Evolutionary conservation across 2,113 vertebrate genomes (phyloP).

Genomic region (Centrocercus urophasianus): DNA sequence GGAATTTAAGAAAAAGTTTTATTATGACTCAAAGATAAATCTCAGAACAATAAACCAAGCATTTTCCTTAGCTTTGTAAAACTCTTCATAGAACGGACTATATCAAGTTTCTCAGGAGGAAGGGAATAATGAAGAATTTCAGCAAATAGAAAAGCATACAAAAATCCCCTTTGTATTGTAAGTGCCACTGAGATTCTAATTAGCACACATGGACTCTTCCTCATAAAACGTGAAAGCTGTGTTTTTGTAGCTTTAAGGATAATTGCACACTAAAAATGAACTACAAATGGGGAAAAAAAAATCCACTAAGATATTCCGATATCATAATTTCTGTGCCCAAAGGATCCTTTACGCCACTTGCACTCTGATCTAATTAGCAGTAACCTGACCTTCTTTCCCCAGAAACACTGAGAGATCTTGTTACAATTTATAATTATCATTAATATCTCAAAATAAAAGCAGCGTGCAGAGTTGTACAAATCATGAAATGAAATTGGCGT

Average conservation of each 20-base stretch:
- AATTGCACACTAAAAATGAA: constrained; percentile 63
- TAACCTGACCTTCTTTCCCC: not conserved
- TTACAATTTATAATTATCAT: constrained; percentile 11
- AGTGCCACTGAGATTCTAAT: constrained; percentile 39
- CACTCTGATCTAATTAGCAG: constrained; percentile 44
- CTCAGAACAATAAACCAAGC: not conserved
- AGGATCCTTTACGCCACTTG: not conserved
- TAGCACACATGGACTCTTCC: constrained; percentile 52
- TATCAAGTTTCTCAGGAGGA: not conserved
- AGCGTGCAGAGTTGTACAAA: not conserved
- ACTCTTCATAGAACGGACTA: not conserved
- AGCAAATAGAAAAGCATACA: not conserved
- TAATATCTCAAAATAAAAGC: constrained; percentile 5
- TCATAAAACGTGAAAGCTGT: constrained; percentile 46
- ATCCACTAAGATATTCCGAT: constrained; percentile 1
- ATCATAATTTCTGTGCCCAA: constrained; percentile 10
- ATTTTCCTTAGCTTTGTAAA: not conserved
- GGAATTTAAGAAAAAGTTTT: not conserved
- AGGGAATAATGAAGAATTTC: not conserved
- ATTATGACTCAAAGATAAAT: not conserved
- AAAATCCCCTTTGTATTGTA: constrained; percentile 1
- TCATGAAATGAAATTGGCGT: not conserved
- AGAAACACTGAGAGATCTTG: constrained; percentile 13
- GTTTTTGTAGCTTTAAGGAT: constrained; percentile 57
- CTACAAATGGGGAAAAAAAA: not conserved